Base-by-base conservation (phyloP, 2,113 vertebrate genomes). In the Tragelaphus imberbis region DNA sequence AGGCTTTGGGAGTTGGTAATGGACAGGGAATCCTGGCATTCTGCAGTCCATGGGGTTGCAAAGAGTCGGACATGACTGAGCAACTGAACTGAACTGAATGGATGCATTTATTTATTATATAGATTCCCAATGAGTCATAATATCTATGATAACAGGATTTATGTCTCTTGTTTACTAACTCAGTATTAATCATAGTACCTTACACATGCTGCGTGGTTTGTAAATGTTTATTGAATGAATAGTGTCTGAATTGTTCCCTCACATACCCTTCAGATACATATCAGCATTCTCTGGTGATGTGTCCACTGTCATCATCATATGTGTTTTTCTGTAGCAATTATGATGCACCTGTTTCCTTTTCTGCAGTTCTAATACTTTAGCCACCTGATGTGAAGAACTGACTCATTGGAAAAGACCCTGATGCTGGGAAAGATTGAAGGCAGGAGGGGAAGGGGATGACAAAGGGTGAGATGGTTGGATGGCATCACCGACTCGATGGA, bases 401-500 rank as follows among this genome's bases (percentile, higher is more conserved):
- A 36, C 68, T 71, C 9, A 6, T 71, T 36, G 68, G 68, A 36
- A 71, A 40, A 36, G 17, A 71, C 19, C 19, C 19, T 36, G 68
- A 71, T 71, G n/a, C n/a, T 36, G 19, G n/a, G 68, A 71, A 71
- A 71, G 10, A 71, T 23, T 71, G n/a, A 71, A 71, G 19, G 9
- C 19, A 36, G 68, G 68, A 71, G n/a, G n/a, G 19, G 19, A 71
- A 36, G 68, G n/a, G 68, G n/a, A 36, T 6, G 2, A 71, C n/a
- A 71, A 21, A 71, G 19, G 9, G 36, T 3, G 68, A 11, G n/a
- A 36, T 71, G n/a, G 19, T 36, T 71, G 65, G n/a, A 36, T 23
- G n/a, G n/a, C n/a, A 71, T 23, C 68, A 36, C n/a, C 1, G 0
- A 36, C n/a, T 36, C 5, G 0, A 23, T 71, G n/a, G n/a, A 36